Evolutionary conservation across 2,888 invertebrate genomes (phyloP), one percentile per base, ranked within the genome.

Genomic region (Trissolcus japonicus): DNA sequence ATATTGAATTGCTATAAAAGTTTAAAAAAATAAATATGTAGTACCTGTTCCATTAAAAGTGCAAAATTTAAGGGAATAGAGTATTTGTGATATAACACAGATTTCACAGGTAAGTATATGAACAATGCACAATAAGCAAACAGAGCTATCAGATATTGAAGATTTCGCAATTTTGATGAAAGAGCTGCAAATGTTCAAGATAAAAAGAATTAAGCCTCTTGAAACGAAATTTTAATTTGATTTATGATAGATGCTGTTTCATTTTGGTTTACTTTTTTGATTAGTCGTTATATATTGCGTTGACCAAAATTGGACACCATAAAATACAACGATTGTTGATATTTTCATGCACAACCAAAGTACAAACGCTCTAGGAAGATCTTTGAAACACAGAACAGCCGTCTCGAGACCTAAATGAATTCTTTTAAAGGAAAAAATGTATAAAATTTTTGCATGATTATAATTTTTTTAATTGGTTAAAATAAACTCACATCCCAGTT

Each of bases 31-130:
- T 16, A 16, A 46, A 46, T 9, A 46, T 9, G 14, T 16, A 4
- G 16, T 86, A 88, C 93, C 89, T 93, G 93, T 89, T 94, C 94
- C 78, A 90, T 86, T 6, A 92, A 87, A 21, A 93, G 83, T 21
- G 92, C 89, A 6, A 91, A 82, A 16, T 92, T 88, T 6, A 92
- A 92, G 2, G 91, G 92, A 29, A 91, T 89, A 0, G 93, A 92
- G 4, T 94, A 86, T 4, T 90, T 80, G 74, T 90, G 84, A 6
- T 87, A 81, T 13, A 90, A 78, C 2, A 92, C 80, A 56, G 89
- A 83, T 53, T 86, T 82, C 0, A 89, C 86, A 1, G 93, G 91
- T 13, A 90, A 65, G 72, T 83, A 79, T 55, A 91, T 84, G 51
- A 91, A 89, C 2, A 81, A 55, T 11, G 86, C 21, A 78, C 90